Evolutionary conservation across 2,888 invertebrate genomes (phyloP), one percentile per base, ranked within the genome.

Genomic region (Scrobipalpa costella): DNA sequence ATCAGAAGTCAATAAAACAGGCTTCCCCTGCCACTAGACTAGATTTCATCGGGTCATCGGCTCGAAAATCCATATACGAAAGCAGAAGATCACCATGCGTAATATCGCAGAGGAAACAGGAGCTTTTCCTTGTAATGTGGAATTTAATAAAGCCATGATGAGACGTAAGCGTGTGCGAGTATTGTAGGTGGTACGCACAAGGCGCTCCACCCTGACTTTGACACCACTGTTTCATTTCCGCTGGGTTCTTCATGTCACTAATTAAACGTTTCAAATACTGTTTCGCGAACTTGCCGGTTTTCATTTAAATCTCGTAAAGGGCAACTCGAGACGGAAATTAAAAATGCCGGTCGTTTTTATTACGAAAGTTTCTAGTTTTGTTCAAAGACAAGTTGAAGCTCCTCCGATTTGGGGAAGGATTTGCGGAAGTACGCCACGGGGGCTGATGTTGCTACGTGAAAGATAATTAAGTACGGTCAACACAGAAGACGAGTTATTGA

Each of bases 201-300:
- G 79, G 78, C 81, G 77, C 73, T 71, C 9, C 11, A n/a, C 44
- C 44, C 40, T 40, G 44, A 44, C 50, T 50, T 69, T 72, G 73
- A 70, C 73, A 70, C 67, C 69, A 72, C 74, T 81, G 78, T 83
- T 85, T 86, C 80, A 85, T 86, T 85, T 85, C 82, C 84, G 72
- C 68, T 72, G 66, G 69, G 74, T 76, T 79, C 77, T 77, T 77
- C 69, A 69, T 69, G 67, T 67, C 74, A 76, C 80, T 86, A 88
- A 88, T 88, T 87, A 87, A 86, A 60, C 17, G 58, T 44, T 58
- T 27, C 58, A 33, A 55, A 33, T 11, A 55, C 55, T 55, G 55
- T 85, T 84, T 81, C 78, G 75, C 68, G 76, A 82, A 84, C 78
- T 84, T 81, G 73, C 77, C 78, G 78, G 81, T 81, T 83, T 85